Evolutionary conservation across 2,113 vertebrate genomes (phyloP).

Genomic region (Pholis gunnellus): DNA sequence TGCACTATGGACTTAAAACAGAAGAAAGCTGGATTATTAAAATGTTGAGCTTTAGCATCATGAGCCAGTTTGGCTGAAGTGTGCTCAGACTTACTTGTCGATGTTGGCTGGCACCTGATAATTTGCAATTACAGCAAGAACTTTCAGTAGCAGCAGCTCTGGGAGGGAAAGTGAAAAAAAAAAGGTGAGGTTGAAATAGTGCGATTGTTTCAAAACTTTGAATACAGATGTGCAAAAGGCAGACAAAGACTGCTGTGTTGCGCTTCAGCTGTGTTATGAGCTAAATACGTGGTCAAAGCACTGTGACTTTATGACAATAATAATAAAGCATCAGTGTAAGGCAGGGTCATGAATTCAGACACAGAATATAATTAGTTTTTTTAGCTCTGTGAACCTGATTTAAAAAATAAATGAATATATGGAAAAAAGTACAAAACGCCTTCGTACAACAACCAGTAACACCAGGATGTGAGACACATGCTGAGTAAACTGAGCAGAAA

Average conservation of each 20-base stretch:
- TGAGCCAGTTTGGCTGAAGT: background rate
- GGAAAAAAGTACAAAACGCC: background rate
- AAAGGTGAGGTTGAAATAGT: background rate
- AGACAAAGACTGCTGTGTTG: background rate
- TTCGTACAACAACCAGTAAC: background rate
- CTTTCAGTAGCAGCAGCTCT: conserved; percentile 83
- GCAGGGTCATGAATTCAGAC: background rate
- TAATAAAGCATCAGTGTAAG: background rate
- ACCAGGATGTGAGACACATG: background rate
- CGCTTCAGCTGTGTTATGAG: background rate
- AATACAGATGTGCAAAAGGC: background rate
- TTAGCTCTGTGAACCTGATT: background rate
- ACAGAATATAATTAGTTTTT: background rate
- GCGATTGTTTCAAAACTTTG: background rate
- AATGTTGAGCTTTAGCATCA: background rate
- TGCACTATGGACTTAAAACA: background rate
- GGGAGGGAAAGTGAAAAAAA: conserved; percentile 32
- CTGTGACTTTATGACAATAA: background rate
- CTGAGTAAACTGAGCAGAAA: background rate
- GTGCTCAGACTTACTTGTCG: conserved; percentile 76
- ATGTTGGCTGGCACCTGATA: conserved; percentile 76
- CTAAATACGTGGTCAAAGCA: background rate
- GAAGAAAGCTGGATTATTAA: background rate
- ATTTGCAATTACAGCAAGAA: conserved; percentile 77
- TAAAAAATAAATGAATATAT: background rate